Percentiles rank a stretch among this genome's conserved stretches.
Evolutionary conservation across 1,140 invertebrate species (phyloP).

Genomic region (Charaxes varanes): DNA sequence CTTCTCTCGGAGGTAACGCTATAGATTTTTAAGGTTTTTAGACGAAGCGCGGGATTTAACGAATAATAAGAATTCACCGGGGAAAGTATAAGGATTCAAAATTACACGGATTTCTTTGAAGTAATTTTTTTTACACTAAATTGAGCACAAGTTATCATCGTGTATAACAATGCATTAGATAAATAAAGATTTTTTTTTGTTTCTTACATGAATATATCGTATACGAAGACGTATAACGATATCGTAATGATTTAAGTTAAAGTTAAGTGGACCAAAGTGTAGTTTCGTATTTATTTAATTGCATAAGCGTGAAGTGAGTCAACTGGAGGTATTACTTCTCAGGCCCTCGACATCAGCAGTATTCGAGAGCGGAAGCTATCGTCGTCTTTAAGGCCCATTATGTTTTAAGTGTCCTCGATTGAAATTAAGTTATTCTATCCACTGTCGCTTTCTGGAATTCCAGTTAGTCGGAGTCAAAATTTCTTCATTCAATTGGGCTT

Average conservation of each 20-base stretch:
- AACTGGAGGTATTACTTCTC: slow-evolving; percentile 54
- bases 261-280: no score
- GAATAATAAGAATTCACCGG: slow-evolving; percentile 1
- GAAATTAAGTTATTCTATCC: slow-evolving; percentile 49
- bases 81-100: not conserved
- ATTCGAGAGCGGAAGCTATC: slow-evolving; percentile 39
- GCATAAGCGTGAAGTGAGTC: slow-evolving; percentile 45
- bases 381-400: slow-evolving; percentile 40
- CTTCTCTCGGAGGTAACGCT: slow-evolving; percentile 20
- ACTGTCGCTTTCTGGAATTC: slow-evolving; percentile 34
- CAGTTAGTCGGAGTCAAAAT: no score
- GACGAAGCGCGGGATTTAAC: slow-evolving; percentile 16
- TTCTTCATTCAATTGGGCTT: no score
- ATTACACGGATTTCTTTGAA: not conserved
- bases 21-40: slow-evolving; percentile 21
- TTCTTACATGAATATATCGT: no score
- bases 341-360: slow-evolving; percentile 54
- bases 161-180: no score
- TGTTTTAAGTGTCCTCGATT: slow-evolving; percentile 46
- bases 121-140: not conserved
- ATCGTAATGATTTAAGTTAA: no score
- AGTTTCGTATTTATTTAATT: slow-evolving; percentile 57
- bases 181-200: no score
- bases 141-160: not conserved
- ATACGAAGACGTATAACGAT: no score